Evolutionary conservation across 2,888 invertebrate genomes (phyloP).

Genomic region (Branchellion lobata): DNA sequence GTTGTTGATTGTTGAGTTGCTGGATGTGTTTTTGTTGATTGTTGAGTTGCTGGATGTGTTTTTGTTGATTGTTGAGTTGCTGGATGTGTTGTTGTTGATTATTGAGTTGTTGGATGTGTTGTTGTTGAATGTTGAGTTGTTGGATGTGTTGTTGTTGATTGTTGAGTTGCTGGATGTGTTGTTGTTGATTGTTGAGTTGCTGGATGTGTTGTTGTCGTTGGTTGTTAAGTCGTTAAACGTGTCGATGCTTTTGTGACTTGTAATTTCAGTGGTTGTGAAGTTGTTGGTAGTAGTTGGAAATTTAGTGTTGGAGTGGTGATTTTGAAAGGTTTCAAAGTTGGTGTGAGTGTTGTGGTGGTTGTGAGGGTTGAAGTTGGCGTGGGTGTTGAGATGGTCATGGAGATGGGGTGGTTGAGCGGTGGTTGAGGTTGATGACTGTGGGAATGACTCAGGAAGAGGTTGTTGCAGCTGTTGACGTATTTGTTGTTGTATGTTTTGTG

Average conservation of each 20-base stretch:
- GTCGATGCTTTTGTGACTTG: too few relatives aligned
- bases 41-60: too few relatives aligned
- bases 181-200: not conserved
- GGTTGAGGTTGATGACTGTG: too few relatives aligned
- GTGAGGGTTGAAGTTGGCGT: not conserved
- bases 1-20: too few relatives aligned
- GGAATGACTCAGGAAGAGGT: too few relatives aligned
- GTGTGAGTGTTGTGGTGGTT: not conserved
- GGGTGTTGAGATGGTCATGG: not conserved
- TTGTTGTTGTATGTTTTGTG: too few relatives aligned
- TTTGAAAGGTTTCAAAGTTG: not conserved
- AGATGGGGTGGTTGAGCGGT: not conserved
- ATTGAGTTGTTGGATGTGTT: not conserved
- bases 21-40: too few relatives aligned
- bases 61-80: too few relatives aligned
- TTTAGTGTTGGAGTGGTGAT: not conserved
- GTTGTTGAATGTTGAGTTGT: constrained; percentile 1
- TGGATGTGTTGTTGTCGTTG: constrained; percentile 16
- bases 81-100: not conserved
- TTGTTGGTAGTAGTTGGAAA: not conserved
- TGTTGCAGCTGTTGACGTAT: too few relatives aligned
- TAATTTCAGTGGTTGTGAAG: not conserved
- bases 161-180: not conserved
- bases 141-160: not conserved
- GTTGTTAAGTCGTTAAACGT: not conserved